A percentile compares a stretch with the other conserved stretches of the same genome.
These are phyloP conservation scores for Cherax destructor DNA, from an alignment of 1,140 invertebrate species.

Conservation along the genomic window DNA sequence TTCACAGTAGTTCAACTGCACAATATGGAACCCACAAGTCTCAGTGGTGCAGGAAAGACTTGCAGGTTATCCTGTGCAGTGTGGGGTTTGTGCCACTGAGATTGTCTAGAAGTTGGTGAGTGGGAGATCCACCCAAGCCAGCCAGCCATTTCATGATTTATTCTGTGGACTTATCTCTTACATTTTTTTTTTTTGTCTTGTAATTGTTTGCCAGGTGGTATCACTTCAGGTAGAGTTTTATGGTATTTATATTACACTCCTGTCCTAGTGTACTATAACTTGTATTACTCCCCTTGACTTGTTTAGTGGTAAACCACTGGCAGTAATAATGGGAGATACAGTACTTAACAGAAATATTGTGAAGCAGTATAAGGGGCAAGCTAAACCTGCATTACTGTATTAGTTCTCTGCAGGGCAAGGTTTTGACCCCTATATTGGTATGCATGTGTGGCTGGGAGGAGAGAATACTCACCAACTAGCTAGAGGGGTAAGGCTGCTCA, in stretches of 20 bases:
- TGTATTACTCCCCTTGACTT: background rate
- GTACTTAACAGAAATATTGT: background rate
- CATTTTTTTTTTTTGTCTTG: background rate
- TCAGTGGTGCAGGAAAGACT: slow-evolving; percentile 48
- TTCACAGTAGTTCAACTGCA: slow-evolving; percentile 69
- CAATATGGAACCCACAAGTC: slow-evolving; percentile 55
- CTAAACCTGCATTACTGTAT: background rate
- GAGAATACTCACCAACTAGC: slow-evolving; percentile 39
- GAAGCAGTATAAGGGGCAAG: background rate
- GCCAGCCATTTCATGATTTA: background rate
- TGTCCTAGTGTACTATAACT: background rate
- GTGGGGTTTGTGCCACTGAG: slow-evolving; percentile 27
- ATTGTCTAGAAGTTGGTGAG: slow-evolving; percentile 43
- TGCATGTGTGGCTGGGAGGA: slow-evolving; percentile 20
- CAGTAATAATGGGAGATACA: background rate
- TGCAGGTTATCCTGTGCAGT: slow-evolving; percentile 24
- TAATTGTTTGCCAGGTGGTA: background rate
- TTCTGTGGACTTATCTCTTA: background rate
- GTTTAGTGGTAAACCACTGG: background rate
- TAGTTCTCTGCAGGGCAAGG: background rate
- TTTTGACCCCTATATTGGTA: background rate
- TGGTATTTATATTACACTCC: background rate
- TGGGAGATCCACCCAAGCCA: slow-evolving; percentile 11
- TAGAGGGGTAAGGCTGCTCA: slow-evolving; percentile 65
- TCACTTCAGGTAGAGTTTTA: background rate